Conservation (phyloP, 2,888 invertebrate genomes). For the Allacma fusca region DNA sequence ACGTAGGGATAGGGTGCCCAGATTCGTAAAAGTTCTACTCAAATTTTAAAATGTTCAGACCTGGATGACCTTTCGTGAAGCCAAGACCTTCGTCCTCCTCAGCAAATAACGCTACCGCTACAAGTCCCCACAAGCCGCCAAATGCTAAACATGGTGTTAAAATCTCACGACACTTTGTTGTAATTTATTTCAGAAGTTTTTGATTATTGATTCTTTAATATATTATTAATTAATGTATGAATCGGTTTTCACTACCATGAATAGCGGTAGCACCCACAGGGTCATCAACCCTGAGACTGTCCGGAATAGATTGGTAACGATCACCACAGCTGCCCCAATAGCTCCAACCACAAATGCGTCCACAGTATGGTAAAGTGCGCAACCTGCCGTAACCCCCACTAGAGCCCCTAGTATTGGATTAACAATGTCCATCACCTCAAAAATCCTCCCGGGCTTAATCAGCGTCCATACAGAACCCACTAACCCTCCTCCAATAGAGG, state of each 20-base stretch:
- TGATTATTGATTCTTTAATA: background rate
- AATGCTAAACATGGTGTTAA: constrained; percentile 58
- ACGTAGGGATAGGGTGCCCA: too few species aligned
- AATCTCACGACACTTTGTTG: background rate
- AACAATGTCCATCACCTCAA: constrained; percentile 64
- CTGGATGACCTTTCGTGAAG: constrained; percentile 64
- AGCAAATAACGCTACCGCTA: constrained; percentile 66
- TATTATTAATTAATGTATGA: background rate
- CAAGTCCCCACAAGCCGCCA: constrained; percentile 64
- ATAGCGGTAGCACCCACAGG: constrained; percentile 66
- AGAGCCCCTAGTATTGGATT: constrained; percentile 66
- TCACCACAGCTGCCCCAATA: constrained; percentile 63
- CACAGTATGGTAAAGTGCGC: constrained; percentile 64
- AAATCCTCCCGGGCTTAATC: constrained; percentile 63
- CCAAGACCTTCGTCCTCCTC: constrained; percentile 63
- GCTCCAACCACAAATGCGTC: constrained; percentile 65
- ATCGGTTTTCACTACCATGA: constrained; percentile 61
- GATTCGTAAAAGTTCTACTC: too few species aligned
- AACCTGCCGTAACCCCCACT: constrained; percentile 63
- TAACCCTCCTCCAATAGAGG: constrained; percentile 65
- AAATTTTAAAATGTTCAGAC: too few species aligned
- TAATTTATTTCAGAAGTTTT: too few species aligned
- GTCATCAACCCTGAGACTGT: constrained; percentile 65
- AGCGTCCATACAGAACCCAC: constrained; percentile 62
- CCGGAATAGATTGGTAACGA: constrained; percentile 63